These are phyloP conservation scores for Bradypodion ventrale DNA, from an alignment of 2,797 vertebrate species.

Conservation along the genomic window DNA sequence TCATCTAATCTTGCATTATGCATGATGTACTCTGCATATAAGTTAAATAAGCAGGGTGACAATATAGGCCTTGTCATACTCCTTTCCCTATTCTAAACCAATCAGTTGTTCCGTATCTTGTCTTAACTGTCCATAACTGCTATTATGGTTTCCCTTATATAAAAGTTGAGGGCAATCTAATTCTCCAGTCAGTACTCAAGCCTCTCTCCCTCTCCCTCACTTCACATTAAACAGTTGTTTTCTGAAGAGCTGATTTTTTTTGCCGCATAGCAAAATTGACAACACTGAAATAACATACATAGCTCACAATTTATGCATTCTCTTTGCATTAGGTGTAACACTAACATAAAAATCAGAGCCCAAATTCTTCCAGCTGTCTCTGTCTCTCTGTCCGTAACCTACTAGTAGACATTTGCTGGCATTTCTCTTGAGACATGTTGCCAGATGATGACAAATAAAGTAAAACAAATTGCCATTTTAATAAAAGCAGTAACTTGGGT, in stretches of 20 bases:
- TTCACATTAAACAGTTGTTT: constrained; percentile 21
- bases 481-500: constrained; percentile 35
- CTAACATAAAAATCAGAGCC: constrained; percentile 74
- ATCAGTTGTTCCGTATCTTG: too few species aligned
- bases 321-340: constrained; percentile 74
- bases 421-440: constrained; percentile 58
- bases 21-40: too few species aligned
- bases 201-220: not conserved
- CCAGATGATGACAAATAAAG: constrained; percentile 54
- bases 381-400: constrained; percentile 77
- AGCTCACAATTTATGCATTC: constrained; percentile 68
- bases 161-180: not conserved
- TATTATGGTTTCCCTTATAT: constrained; percentile 1
- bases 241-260: constrained; percentile 11
- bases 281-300: constrained; percentile 57
- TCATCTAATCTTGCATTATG: too few species aligned
- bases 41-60: too few species aligned
- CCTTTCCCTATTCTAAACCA: too few species aligned
- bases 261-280: constrained; percentile 28
- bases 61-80: too few species aligned
- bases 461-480: constrained; percentile 39
- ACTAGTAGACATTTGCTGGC: constrained; percentile 73
- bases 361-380: constrained; percentile 80
- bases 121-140: too few species aligned
- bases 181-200: not conserved